These are phyloP conservation scores for Nycticorax nycticorax DNA, from an alignment of 2,113 vertebrate genomes.

Conservation along the genomic window DNA sequence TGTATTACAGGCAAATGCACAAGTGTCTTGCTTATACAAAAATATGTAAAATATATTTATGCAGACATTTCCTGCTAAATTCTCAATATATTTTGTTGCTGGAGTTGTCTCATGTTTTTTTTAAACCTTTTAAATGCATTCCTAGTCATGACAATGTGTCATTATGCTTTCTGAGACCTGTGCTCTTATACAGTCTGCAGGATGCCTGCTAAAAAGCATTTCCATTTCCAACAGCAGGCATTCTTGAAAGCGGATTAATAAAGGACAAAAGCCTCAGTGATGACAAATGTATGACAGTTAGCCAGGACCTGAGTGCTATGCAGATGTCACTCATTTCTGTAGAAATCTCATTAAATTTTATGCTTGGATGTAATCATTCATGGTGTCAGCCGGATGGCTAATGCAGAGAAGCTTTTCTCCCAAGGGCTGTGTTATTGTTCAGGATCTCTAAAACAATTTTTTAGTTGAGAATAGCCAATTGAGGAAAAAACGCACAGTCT, in stretches of 20 bases:
- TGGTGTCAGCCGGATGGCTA: conserved; percentile 44
- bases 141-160: conserved; percentile 6
- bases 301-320: conserved; percentile 30
- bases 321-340: conserved; percentile 62
- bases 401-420: neutral
- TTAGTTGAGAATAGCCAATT: conserved; percentile 39
- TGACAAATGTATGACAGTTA: conserved; percentile 55
- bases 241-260: conserved; percentile 57
- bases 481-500: conserved; percentile 5
- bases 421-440: conserved; percentile 31
- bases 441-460: conserved; percentile 45
- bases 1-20: neutral
- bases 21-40: neutral
- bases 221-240: conserved; percentile 27
- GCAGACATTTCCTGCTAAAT: neutral
- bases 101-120: conserved; percentile 17
- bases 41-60: neutral
- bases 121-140: neutral
- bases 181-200: neutral
- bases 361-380: conserved; percentile 52
- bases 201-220: conserved; percentile 40
- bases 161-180: neutral
- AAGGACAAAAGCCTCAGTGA: conserved; percentile 33
- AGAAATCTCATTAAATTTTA: conserved; percentile 64
- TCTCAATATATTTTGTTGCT: neutral